Base-by-base conservation (phyloP, 2,888 invertebrate genomes). In the Amphipoea oculea region DNA sequence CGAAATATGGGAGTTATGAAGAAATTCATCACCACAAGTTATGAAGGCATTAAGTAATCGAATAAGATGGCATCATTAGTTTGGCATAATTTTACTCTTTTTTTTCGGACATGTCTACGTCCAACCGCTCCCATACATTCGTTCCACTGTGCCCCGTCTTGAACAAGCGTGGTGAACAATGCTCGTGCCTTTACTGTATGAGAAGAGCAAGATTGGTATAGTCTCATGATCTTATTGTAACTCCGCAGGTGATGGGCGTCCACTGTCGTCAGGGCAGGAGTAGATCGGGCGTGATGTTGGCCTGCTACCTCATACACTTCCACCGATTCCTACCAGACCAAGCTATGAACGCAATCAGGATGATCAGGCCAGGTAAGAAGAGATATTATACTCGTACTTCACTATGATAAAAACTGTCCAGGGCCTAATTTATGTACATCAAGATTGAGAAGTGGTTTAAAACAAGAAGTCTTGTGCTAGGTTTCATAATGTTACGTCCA, bases 221-320 rank as follows among this genome's bases (percentile, higher is more conserved):
- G 6, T 23, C 40, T 72, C 40, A 17, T 70, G 5, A 29, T 14
- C 29, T 14, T 29, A 45, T 54, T 62, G 0, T 70, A 42, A 40
- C 40, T 81, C 45, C 78, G 1, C 94, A 98, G 98, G 97, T 98
- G 75, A 96, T 98, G 62, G 98, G 98, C 5, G 96, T 98, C 79
- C 98, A 98, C 94, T 98, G 98, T 92, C 97, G 98, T 48, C 97
- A 98, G 94, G 98, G 98, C 0, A 95, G 97, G 81, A 98, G 98
- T 66, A 95, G 98, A 63, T 98, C 98, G 0, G 98, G 98, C 36
- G 97, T 98, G 62, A 97, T 98, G 97, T 97, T 98, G 76, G 98
- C 98, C n/a, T 98, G 98, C 94, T 98, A 98, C 94, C 95, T 98
- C 85, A 97, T 98, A 36, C 97, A 97, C 88, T 98, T 98, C 93